Evolutionary conservation across 2,888 invertebrate species (phyloP).

Genomic region (Melanargia galathea): DNA sequence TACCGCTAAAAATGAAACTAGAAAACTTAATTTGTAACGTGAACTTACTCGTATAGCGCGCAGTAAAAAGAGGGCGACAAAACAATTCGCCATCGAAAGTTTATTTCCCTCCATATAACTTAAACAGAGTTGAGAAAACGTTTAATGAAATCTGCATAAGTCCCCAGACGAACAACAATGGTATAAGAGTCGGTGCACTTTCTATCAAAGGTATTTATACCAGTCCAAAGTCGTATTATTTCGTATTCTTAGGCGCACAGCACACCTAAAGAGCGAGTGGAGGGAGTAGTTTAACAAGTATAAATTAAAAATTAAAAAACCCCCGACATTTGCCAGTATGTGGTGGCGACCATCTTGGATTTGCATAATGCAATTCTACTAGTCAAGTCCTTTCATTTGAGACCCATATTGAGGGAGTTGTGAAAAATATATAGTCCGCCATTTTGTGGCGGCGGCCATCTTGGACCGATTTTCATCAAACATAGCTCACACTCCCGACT

Average conservation of each 20-base stretch:
- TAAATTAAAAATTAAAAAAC: no score
- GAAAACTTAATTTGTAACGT: slow-evolving; percentile 37
- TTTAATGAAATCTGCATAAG: slow-evolving; percentile 60
- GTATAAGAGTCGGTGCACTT: background rate
- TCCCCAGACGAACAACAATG: slow-evolving; percentile 52
- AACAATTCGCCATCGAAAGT: slow-evolving; percentile 46
- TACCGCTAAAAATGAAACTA: slow-evolving; percentile 31
- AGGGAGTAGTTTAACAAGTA: no score
- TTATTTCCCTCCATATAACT: slow-evolving; percentile 44
- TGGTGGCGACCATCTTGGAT: no score
- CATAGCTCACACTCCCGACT: no score
- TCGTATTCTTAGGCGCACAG: background rate
- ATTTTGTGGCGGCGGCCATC: no score
- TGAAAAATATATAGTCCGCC: no score
- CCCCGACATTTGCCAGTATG: no score
- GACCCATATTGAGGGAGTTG: no score
- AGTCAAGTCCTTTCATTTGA: no score
- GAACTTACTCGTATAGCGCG: slow-evolving; percentile 28
- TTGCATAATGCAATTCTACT: no score
- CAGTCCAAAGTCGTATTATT: background rate
- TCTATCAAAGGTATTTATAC: background rate
- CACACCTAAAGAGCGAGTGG: no score
- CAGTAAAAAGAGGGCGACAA: slow-evolving; percentile 42
- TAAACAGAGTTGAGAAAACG: slow-evolving; percentile 44
- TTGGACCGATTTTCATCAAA: no score